Conservation (phyloP, 1,140 invertebrate genomes). For the Acromyrmex charruanus region DNA sequence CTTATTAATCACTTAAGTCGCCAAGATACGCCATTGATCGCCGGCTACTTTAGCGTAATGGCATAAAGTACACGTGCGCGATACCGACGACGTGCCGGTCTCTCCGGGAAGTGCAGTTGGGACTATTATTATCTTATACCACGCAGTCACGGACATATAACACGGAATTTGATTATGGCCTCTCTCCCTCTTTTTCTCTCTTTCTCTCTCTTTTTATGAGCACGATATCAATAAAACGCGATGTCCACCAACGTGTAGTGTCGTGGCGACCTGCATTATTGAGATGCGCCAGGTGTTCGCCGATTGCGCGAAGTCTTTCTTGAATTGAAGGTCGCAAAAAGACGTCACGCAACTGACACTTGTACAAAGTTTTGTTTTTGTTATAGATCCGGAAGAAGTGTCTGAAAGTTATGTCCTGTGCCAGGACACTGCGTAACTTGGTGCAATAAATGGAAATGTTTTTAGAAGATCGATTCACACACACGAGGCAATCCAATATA, state of each 20-base stretch:
- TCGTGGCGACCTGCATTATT: slow-evolving; percentile 66
- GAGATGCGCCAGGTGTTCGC: slow-evolving; percentile 65
- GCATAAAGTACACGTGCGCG: neutral
- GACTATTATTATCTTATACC: slow-evolving; percentile 57
- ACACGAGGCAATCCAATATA: neutral
- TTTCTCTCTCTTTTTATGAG: neutral
- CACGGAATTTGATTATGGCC: slow-evolving; percentile 29
- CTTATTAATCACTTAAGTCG: slow-evolving; percentile 17
- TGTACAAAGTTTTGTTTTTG: slow-evolving; percentile 30
- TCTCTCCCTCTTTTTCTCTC: neutral
- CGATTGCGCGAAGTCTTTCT: neutral
- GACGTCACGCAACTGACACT: slow-evolving; percentile 42
- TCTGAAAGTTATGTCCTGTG: neutral
- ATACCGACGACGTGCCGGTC: neutral
- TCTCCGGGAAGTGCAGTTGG: neutral
- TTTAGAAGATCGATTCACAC: slow-evolving; percentile 11
- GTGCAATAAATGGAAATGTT: neutral
- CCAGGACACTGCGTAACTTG: neutral
- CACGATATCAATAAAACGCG: slow-evolving; percentile 54
- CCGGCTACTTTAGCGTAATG: slow-evolving; percentile 15
- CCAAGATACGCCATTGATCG: slow-evolving; percentile 9
- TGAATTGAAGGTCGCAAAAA: slow-evolving; percentile 65
- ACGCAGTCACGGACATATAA: slow-evolving; percentile 48
- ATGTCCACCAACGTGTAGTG: neutral
- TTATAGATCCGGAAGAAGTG: neutral